A percentile compares a stretch with the other conserved stretches of the same genome.
phyloP scores from a whole-genome alignment of 2,888 invertebrate species.

The Halocaridina rubra region DNA sequence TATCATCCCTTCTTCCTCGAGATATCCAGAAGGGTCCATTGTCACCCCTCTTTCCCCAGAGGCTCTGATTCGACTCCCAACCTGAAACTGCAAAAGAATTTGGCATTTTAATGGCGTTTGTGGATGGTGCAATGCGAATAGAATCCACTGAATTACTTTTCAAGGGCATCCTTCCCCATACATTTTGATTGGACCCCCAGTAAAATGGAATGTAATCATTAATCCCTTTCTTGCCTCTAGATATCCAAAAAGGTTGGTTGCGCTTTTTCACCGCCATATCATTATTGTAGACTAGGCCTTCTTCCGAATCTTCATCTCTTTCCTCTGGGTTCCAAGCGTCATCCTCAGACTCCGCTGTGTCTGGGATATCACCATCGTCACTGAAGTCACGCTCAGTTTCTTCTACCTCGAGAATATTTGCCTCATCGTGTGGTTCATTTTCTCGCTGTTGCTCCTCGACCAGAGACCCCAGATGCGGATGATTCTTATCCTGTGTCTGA shows the following conservation, averaged over 20 bases:
- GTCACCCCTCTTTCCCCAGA: slow-evolving; percentile 35
- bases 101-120: not conserved
- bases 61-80: slow-evolving; percentile 36
- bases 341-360: not conserved
- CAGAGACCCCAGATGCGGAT: no score
- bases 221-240: slow-evolving; percentile 25
- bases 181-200: slow-evolving; percentile 40
- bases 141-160: not conserved
- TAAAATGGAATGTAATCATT: slow-evolving; percentile 7
- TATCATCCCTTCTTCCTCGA: slow-evolving; percentile 3
- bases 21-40: slow-evolving; percentile 35
- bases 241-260: slow-evolving; percentile 36
- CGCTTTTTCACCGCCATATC: no score
- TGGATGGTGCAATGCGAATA: not conserved
- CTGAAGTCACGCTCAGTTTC: no score
- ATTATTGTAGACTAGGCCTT: no score
- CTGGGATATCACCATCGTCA: no score
- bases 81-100: not conserved
- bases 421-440: no score
- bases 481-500: no score
- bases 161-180: slow-evolving; percentile 22
- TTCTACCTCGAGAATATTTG: no score
- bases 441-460: no score
- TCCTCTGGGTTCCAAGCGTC: no score
- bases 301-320: no score